Conservation (phyloP, 2,888 invertebrate genomes). For the Eupelmus urozonus region DNA sequence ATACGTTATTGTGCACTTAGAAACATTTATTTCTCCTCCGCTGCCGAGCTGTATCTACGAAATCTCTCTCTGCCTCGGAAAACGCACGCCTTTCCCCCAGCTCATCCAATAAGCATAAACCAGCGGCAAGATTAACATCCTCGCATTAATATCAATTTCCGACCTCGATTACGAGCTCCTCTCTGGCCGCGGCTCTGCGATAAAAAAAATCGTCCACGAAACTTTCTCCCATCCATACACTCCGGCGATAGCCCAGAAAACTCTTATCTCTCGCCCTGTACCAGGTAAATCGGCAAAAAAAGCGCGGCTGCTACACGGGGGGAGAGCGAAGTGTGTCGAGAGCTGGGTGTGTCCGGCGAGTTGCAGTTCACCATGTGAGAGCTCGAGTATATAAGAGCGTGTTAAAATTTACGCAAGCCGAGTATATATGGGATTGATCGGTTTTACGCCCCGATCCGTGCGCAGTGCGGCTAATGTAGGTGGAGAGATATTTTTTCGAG, state of each 20-base stretch:
- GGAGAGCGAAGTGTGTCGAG: slow-evolving; percentile 39
- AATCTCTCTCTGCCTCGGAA: too few species aligned
- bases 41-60: too few species aligned
- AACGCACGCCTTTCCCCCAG: too few species aligned
- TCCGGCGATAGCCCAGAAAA: slow-evolving; percentile 14
- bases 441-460: slow-evolving; percentile 19
- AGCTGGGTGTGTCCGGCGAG: slow-evolving; percentile 44
- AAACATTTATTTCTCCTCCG: neutral
- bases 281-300: slow-evolving; percentile 19
- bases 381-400: too few species aligned
- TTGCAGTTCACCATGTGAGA: neutral
- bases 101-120: neutral
- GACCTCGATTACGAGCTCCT: neutral
- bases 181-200: neutral
- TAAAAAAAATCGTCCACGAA: slow-evolving; percentile 14
- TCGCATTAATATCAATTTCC: slow-evolving; percentile 15
- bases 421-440: neutral
- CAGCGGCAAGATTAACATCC: neutral
- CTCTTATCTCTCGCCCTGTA: neutral
- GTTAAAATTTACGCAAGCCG: slow-evolving; percentile 44
- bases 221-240: slow-evolving; percentile 17
- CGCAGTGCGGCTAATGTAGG: too few species aligned
- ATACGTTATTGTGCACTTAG: too few species aligned
- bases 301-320: neutral
- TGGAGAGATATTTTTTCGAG: too few species aligned